phyloP scores from a whole-genome alignment of 2,888 invertebrate species.

The Hedya salicella region DNA sequence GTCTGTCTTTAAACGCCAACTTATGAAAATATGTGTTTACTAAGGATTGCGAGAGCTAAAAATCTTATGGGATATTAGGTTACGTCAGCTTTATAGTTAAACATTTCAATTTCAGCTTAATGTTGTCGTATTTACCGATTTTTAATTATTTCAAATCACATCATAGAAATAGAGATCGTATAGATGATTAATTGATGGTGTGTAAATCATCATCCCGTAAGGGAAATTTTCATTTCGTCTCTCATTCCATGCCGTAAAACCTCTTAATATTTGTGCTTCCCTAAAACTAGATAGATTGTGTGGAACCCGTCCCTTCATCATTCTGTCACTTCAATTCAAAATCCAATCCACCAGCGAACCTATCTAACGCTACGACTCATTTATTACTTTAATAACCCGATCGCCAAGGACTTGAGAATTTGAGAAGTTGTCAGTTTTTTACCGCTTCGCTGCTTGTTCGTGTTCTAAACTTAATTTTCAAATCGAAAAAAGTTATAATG shows the following conservation, averaged over 20 bases:
- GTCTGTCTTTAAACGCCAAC: no score
- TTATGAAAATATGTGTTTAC: no score
- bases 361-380: slow-evolving; percentile 54
- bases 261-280: slow-evolving; percentile 42
- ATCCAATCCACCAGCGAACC: slow-evolving; percentile 55
- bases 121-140: no score
- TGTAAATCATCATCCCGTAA: no score
- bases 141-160: no score
- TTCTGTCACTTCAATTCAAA: slow-evolving; percentile 62
- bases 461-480: not conserved
- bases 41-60: no score
- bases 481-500: slow-evolving; percentile 9
- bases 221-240: slow-evolving; percentile 6
- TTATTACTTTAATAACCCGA: slow-evolving; percentile 50
- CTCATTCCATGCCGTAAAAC: not conserved
- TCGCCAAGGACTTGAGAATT: slow-evolving; percentile 10
- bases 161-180: no score
- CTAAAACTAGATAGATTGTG: slow-evolving; percentile 43
- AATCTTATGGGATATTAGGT: no score
- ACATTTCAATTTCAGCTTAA: no score
- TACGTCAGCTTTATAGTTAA: no score
- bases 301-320: slow-evolving; percentile 60
- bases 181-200: no score
- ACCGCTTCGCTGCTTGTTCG: slow-evolving; percentile 3
- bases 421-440: slow-evolving; percentile 8